Evolutionary conservation across 2,888 invertebrate species (phyloP).

Genomic region (Drosophila meridiana): DNA sequence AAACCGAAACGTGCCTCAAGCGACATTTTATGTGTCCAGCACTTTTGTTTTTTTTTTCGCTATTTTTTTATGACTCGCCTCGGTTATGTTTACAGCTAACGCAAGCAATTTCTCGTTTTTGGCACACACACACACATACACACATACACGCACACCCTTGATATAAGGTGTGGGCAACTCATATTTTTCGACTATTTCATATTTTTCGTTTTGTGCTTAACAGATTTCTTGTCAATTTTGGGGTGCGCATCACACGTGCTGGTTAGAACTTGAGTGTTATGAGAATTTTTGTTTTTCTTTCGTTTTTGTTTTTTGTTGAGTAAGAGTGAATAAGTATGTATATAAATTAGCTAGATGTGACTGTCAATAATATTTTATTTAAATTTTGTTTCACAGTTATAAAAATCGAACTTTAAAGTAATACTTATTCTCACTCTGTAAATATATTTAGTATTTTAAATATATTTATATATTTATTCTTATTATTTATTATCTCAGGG

Average conservation of each 20-base stretch:
- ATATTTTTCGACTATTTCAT: constrained; percentile 18
- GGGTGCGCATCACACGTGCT: background rate
- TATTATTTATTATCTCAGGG: too few species aligned
- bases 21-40: constrained; percentile 69
- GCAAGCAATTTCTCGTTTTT: constrained; percentile 56
- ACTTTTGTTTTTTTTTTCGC: constrained; percentile 40
- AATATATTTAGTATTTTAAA: too few species aligned
- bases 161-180: constrained; percentile 30
- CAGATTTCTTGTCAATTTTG: constrained; percentile 7
- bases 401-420: too few species aligned
- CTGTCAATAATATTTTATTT: too few species aligned
- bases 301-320: background rate
- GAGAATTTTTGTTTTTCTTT: background rate
- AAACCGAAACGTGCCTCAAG: constrained; percentile 56
- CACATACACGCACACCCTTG: background rate
- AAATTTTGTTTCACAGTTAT: background rate
- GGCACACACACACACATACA: constrained; percentile 25
- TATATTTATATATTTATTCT: too few species aligned
- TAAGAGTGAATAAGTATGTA: background rate
- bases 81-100: constrained; percentile 53
- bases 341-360: background rate
- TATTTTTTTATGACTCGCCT: constrained; percentile 32
- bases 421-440: background rate
- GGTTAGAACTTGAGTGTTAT: background rate
- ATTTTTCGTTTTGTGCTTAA: constrained; percentile 8